A percentile compares a stretch with the other conserved stretches of the same genome.
phyloP scores from a whole-genome alignment of 2,797 vertebrate genomes.

The Rhinoraja longicauda region DNA sequence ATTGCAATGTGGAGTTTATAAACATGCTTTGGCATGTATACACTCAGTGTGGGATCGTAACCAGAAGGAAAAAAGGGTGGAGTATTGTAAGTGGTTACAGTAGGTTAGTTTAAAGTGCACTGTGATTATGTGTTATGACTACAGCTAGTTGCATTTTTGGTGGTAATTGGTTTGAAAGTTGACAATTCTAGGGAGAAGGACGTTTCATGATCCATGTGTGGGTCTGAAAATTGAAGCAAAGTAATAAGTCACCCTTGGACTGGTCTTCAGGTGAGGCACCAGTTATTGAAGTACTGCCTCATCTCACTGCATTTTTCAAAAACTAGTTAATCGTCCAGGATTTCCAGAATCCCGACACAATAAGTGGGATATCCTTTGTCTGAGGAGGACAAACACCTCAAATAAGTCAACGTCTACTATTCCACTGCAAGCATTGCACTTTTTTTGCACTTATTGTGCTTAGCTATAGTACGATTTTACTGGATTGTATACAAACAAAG shows the following conservation, averaged over 20 bases:
- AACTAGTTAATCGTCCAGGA: too few relatives aligned
- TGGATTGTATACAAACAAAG: too few relatives aligned
- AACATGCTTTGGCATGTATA: constrained; percentile 36
- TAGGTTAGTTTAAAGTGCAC: constrained; percentile 21
- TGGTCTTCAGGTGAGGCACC: neutral
- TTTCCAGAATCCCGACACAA: neutral
- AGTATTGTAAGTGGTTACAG: constrained; percentile 14
- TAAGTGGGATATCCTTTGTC: neutral
- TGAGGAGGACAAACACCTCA: neutral
- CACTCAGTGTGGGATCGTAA: constrained; percentile 29
- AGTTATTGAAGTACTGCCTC: too few relatives aligned
- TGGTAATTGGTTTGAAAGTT: constrained; percentile 25
- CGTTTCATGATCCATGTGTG: constrained; percentile 4
- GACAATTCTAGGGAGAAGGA: neutral
- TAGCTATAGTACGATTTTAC: too few relatives aligned
- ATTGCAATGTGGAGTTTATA: constrained; percentile 27
- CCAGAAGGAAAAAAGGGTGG: constrained; percentile 20
- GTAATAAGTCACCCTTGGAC: neutral
- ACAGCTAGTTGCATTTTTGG: constrained; percentile 27
- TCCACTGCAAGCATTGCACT: too few relatives aligned
- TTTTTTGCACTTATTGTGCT: too few relatives aligned
- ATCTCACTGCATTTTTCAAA: neutral
- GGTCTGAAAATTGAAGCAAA: neutral
- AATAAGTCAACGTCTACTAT: neutral
- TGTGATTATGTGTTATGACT: constrained; percentile 34